Percentiles rank a stretch among this genome's conserved stretches.
Conservation (phyloP, 1,140 invertebrate genomes). For the Periplaneta americana region DNA sequence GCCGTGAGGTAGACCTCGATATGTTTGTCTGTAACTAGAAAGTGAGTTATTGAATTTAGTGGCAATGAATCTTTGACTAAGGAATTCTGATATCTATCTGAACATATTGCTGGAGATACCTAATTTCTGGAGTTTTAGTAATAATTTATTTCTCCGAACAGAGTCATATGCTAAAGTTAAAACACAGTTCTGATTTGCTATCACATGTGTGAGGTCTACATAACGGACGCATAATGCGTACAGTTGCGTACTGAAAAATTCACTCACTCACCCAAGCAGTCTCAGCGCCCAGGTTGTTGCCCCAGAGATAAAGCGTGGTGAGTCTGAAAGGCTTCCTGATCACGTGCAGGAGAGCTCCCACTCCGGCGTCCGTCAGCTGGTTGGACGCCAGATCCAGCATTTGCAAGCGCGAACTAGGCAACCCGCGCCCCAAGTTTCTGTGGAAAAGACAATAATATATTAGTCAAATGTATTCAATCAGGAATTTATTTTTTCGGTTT, state of each 20-base stretch:
- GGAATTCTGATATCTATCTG: too few species aligned
- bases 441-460: too few species aligned
- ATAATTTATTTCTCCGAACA: too few species aligned
- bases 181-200: not conserved
- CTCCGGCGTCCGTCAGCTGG: conserved; percentile 41
- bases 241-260: not conserved
- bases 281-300: conserved; percentile 43
- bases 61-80: too few species aligned
- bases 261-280: conserved; percentile 33
- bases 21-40: too few species aligned
- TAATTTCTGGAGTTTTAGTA: too few species aligned
- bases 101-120: too few species aligned
- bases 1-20: too few species aligned
- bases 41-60: too few species aligned
- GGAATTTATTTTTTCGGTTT: not conserved
- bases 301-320: conserved; percentile 46
- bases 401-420: conserved; percentile 47
- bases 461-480: not conserved
- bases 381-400: conserved; percentile 48
- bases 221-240: too few species aligned
- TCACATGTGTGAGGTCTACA: not conserved
- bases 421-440: too few species aligned
- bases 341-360: conserved; percentile 43
- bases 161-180: too few species aligned
- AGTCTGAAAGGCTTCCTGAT: conserved; percentile 45